A percentile compares a stretch with the other conserved stretches of the same genome.
phyloP scores from a whole-genome alignment of 2,113 vertebrate species.

The Terrapene triunguis region DNA sequence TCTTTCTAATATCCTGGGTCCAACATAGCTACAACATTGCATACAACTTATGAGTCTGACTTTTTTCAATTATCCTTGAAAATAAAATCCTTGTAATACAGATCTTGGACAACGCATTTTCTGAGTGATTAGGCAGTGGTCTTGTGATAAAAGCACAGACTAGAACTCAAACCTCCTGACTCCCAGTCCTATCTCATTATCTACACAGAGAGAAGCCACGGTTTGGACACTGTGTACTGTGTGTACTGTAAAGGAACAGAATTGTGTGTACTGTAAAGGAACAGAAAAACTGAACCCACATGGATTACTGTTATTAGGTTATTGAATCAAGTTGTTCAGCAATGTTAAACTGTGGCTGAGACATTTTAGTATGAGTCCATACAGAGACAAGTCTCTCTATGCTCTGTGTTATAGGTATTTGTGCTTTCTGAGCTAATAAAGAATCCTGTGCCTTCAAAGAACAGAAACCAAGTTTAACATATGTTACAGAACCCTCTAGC shows the following conservation, averaged over 20 bases:
- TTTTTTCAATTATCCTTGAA: not conserved
- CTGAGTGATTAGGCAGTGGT: not conserved
- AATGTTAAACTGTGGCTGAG: not conserved
- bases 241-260: too few species aligned
- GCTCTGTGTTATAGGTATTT: not conserved
- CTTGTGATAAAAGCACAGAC: not conserved
- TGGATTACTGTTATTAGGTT: not conserved
- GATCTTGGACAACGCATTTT: not conserved
- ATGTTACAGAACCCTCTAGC: not conserved
- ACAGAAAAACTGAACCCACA: not conserved
- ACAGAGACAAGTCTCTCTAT: not conserved
- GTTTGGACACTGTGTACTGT: too few species aligned
- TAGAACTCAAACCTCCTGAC: too few species aligned
- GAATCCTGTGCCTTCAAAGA: not conserved
- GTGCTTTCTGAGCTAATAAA: not conserved
- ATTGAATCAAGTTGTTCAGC: not conserved
- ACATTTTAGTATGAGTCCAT: not conserved
- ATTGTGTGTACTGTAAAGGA: too few species aligned
- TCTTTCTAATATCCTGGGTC: not conserved
- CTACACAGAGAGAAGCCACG: not conserved
- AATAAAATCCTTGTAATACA: not conserved
- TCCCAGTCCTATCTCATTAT: not conserved
- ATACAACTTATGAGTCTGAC: not conserved
- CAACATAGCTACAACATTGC: not conserved
- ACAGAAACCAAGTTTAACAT: not conserved